A percentile compares a stretch with the other conserved stretches of the same genome.
Conservation (phyloP, 2,797 vertebrate genomes). For the Amblyopsis hoosieri region DNA sequence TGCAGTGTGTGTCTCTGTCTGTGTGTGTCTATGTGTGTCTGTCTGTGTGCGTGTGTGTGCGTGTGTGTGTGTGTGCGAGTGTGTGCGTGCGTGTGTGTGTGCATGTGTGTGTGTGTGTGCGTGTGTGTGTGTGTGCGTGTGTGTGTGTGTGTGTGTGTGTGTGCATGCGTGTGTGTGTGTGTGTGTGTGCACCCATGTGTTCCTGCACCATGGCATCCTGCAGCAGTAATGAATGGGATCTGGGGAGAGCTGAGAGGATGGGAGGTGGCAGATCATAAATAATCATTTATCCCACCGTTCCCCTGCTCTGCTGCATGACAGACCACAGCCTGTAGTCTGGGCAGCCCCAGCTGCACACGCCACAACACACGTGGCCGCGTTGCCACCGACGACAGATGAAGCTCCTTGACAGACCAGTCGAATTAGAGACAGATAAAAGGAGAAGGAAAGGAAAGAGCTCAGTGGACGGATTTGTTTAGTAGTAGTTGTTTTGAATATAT, state of each 20-base stretch:
- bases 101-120: conserved; percentile 14
- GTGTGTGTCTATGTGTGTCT: neutral
- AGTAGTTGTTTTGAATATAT: too few species aligned
- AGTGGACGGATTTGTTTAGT: too few species aligned
- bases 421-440: conserved; percentile 30
- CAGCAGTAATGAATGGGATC: conserved; percentile 81
- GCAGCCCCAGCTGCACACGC: conserved; percentile 61
- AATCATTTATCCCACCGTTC: conserved; percentile 82
- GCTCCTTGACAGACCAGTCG: conserved; percentile 38
- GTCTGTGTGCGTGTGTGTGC: neutral
- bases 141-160: neutral
- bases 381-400: conserved; percentile 50
- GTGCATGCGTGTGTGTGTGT: neutral
- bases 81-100: conserved; percentile 25
- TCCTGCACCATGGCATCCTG: conserved; percentile 60
- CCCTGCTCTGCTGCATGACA: conserved; percentile 72
- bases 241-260: conserved; percentile 80
- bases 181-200: conserved; percentile 40
- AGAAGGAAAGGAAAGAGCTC: too few species aligned
- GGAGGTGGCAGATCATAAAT: conserved; percentile 86
- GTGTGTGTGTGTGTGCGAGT: too few species aligned
- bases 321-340: conserved; percentile 64
- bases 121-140: conserved; percentile 28
- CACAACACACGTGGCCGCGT: conserved; percentile 48
- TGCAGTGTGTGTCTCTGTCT: too few species aligned